phyloP scores from a whole-genome alignment of 2,888 invertebrate genomes.

The Chydorus sphaericus region DNA sequence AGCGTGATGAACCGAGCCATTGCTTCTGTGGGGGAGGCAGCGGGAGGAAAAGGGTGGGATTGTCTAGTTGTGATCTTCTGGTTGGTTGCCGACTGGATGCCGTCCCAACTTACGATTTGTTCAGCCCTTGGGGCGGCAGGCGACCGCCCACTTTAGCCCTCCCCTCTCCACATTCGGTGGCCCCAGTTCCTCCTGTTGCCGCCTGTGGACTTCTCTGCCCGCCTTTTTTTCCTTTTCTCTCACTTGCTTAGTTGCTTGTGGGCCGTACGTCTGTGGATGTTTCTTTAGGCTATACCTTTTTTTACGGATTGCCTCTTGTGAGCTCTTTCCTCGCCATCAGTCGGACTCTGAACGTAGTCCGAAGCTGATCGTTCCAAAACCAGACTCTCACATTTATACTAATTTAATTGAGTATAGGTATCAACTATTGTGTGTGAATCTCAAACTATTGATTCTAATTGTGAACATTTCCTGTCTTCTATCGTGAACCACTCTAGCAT shows the following conservation, averaged over 20 bases:
- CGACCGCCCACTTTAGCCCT: neutral
- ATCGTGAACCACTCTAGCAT: too few species aligned
- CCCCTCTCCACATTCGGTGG: neutral
- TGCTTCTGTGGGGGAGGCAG: neutral
- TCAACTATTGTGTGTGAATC: too few species aligned
- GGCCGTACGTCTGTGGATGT: neutral
- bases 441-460: too few species aligned
- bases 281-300: neutral
- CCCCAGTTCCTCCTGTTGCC: neutral
- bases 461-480: too few species aligned
- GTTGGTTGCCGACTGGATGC: neutral
- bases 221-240: neutral
- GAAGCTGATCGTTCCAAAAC: slow-evolving; percentile 1
- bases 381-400: neutral
- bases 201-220: neutral
- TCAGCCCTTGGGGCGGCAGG: neutral
- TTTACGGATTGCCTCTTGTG: neutral
- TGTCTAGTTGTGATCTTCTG: neutral
- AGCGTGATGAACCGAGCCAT: neutral
- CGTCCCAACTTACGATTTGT: neutral
- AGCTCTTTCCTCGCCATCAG: neutral
- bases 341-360: slow-evolving; percentile 3
- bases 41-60: neutral
- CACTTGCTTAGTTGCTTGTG: neutral
- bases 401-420: too few species aligned